These are phyloP conservation scores for Epinephelus fuscoguttatus DNA, from an alignment of 2,113 vertebrate genomes.

Conservation along the genomic window DNA sequence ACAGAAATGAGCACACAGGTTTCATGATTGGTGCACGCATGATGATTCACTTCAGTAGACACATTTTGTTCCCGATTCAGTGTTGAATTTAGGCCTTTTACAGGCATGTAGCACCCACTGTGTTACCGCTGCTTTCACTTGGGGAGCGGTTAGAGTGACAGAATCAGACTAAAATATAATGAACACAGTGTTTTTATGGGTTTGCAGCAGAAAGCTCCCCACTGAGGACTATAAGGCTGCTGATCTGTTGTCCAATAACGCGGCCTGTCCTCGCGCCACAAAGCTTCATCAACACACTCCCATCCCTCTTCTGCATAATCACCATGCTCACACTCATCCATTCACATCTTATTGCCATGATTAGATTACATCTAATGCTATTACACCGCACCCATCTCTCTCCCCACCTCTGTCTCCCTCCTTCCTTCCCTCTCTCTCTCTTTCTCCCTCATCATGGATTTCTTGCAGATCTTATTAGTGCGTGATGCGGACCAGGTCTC, in stretches of 20 bases:
- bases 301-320: constrained; percentile 78
- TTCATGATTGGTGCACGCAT: neutral
- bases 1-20: constrained; percentile 6
- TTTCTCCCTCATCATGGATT: constrained; percentile 77
- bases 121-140: neutral
- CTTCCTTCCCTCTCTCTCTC: constrained; percentile 33
- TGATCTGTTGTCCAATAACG: constrained; percentile 57
- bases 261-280: constrained; percentile 44
- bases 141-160: neutral
- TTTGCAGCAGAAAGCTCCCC: constrained; percentile 19
- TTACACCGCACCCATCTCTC: constrained; percentile 71
- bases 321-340: constrained; percentile 77
- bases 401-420: constrained; percentile 22
- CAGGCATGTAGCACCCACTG: neutral
- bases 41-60: constrained; percentile 19
- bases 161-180: neutral
- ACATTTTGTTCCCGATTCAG: constrained; percentile 25
- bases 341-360: constrained; percentile 83
- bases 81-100: neutral
- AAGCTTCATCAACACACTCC: constrained; percentile 66
- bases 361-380: constrained; percentile 83
- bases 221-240: neutral
- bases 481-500: constrained; percentile 82
- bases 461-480: constrained; percentile 83
- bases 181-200: neutral